Base-by-base conservation (phyloP, 2,888 invertebrate species). In the Acanthopleura granulata region DNA sequence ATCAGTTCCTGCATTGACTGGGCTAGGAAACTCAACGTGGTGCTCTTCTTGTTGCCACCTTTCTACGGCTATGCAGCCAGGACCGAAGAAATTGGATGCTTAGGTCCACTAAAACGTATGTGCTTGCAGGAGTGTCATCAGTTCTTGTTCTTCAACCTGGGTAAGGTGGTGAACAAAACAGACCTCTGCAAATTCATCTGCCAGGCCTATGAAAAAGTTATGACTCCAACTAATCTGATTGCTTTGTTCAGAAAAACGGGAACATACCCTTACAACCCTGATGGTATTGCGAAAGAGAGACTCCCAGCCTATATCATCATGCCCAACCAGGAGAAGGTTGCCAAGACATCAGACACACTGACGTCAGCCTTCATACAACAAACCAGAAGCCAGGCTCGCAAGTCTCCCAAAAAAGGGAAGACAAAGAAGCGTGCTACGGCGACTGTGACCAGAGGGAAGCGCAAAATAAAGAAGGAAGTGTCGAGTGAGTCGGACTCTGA, bases 21-120 rank as follows among this genome's bases (percentile, higher is more conserved):
- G 82, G 82, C 82, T 0, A 80, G 78, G 50, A 74, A 75, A 50
- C 77, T 76, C 50, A 81, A 82, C 72, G 80, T 82, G 51, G 76
- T 80, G 62, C 74, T 82, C 29, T 82, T 82, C 77, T 78, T 81
- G 12, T 74, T 81, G 25, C 82, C 82, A 16, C 79, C 80, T 30
- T 76, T 76, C 62, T 72, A 76, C 18, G 50, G 74, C 14, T 78
- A 78, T 72, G 73, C 61, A 15, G 4, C 29, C 0, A 30, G 49
- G 22, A n/a, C 50, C 49, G 25, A 61, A 4, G 51, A 70, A 51
- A 76, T 78, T n/a, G 80, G 79, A 16, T 80, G 80, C 73, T 80
- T 80, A 74, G 72, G 78, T 18, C 76, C 77, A 15, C 76, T 82
- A 30, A 77, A 79, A 49, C 77, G 79, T 0, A 72, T 75, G 15